Evolutionary conservation across 2,113 vertebrate genomes (phyloP), one percentile per base, ranked within the genome.

Genomic region (Leucosticte australis): DNA sequence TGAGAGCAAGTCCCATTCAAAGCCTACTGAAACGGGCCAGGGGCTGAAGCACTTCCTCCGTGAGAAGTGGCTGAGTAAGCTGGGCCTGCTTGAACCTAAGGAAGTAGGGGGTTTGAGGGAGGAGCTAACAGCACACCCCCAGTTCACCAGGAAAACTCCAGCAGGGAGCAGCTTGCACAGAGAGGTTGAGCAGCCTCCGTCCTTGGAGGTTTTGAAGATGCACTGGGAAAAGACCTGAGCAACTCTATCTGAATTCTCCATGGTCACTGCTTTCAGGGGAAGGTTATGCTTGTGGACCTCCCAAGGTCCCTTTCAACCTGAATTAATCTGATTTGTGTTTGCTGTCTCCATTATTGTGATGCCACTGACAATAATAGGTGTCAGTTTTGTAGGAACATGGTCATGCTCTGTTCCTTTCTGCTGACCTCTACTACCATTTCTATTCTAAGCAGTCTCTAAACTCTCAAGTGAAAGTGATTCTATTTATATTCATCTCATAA

Each of bases 401-500:
- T 55, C 83, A 42, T 50, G 67, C 50, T 70, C 71, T 63, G n/a
- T 22, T 90, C 79, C 37, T 76, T 63, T 77, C 83, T 86, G 79
- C 71, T 74, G 76, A 93, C 71, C 70, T 90, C 63, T 85, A 26
- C 71, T 47, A 77, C 49, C 46, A 28, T 59, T 80, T 73, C 75
- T 91, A 68, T 71, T 81, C 92, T 82, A 18, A 0, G 76, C 71
- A 84, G 41, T 57, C 49, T 87, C 67, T 50, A 55, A 53, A 39
- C 23, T 73, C 67, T 44, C 55, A 69, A 77, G 33, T 77, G 59
- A 87, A 88, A 77, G 44, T 44, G 44, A 67, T 80, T 95, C 82
- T 80, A 92, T 92, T 91, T 94, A 94, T 85, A 88, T 62, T 95
- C 23, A 46, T 65, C 70, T 76, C 85, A 47, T 49, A 55, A 59